A percentile compares a stretch with the other conserved stretches of the same genome.
Evolutionary conservation across 2,797 vertebrate genomes (phyloP).

Genomic region (Enteromius radiatus): DNA sequence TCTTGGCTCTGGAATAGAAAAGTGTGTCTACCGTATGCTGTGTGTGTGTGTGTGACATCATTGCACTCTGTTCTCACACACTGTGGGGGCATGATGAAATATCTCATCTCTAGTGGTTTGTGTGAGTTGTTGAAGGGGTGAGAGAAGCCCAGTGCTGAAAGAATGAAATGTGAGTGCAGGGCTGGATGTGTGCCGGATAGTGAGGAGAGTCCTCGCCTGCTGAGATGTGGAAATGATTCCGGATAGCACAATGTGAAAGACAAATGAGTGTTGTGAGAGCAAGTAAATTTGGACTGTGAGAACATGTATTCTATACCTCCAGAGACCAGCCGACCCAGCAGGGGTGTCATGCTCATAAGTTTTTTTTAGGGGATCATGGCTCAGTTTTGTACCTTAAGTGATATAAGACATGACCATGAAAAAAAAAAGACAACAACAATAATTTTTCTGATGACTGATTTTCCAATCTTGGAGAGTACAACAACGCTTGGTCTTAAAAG

Average conservation of each 20-base stretch:
- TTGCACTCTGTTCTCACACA: slow-evolving; percentile 35
- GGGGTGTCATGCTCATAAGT: background rate
- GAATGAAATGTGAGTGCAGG: slow-evolving; percentile 16
- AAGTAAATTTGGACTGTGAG: background rate
- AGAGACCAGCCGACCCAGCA: background rate
- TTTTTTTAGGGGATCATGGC: background rate
- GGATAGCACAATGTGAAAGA: slow-evolving; percentile 1
- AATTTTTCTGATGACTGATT: too few relatives aligned
- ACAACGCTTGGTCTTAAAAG: too few relatives aligned
- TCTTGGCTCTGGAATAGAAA: slow-evolving; percentile 16
- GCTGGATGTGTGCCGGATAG: background rate
- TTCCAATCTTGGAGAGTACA: too few relatives aligned
- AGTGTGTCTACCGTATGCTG: background rate
- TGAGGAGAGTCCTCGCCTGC: slow-evolving; percentile 7
- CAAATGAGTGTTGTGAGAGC: slow-evolving; percentile 12
- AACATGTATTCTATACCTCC: slow-evolving; percentile 4
- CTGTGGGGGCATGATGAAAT: slow-evolving; percentile 23
- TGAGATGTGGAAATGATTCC: slow-evolving; percentile 24
- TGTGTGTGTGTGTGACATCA: slow-evolving; percentile 36
- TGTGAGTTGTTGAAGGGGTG: slow-evolving; percentile 28
- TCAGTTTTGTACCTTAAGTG: background rate
- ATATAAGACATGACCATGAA: background rate
- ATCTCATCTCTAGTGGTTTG: slow-evolving; percentile 25
- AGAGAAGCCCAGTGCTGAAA: background rate
- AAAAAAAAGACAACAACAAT: too few relatives aligned